Evolutionary conservation across 2,113 vertebrate species (phyloP), one percentile per base, ranked within the genome.

Genomic region (Ellobius talpinus): DNA sequence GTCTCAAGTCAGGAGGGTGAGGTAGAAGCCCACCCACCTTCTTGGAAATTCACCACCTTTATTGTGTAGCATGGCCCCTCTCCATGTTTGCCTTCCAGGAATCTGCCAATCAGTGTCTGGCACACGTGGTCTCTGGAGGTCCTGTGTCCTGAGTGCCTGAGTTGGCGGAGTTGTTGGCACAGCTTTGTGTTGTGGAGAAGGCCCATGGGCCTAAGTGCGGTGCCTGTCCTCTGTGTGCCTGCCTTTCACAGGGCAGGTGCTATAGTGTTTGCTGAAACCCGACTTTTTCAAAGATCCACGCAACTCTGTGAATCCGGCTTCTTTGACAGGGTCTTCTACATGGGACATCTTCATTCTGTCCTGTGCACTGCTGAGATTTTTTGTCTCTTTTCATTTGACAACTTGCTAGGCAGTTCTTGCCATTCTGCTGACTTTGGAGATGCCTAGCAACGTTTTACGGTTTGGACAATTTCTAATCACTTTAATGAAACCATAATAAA

Each of bases 311-410:
- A 23, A 26, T 23, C 65, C 31, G 9, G 33, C 36, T 3, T 6
- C 9, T 55, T 63, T 82, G 61, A 68, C 13, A 14, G 0, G 6
- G 6, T 89, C 84, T 47, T 3, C 2, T 11, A 12, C 73, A 5
- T 66, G 74, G 19, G 61, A 3, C 50, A n/a, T 76, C 72, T 90
- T 94, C 45, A 73, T 89, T 61, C 86, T 94, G 65, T 79, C 65
- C 55, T 68, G 72, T 11, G 24, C 68, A 63, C 93, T 55, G 68
- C 47, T 61, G 92, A 94, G 92, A n/a, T 93, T 76, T 87, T 87
- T 33, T 81, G 0, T 91, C 63, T 77, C 91, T 92, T 77, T 93
- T 91, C 68, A 88, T 91, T 89, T 84, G 79, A 92, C 92, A 97
- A 12, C 42, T 73, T 36, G 33, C 63, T 92, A 94, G 92, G 91